phyloP scores from a whole-genome alignment of 2,113 vertebrate genomes.

The Sphyrna mokarran region DNA sequence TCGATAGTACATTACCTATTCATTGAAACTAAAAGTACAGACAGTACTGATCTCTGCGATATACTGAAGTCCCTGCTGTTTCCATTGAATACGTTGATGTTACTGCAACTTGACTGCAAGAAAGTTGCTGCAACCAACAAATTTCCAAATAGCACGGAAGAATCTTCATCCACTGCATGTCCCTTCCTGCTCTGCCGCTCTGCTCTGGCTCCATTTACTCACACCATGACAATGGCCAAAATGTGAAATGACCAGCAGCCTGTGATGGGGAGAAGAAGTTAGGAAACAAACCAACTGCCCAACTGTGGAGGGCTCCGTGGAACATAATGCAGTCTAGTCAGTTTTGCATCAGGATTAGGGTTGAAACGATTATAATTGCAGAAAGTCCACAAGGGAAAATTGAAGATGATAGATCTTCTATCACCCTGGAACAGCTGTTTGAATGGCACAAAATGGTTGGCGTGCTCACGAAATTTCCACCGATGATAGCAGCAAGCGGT shows the following conservation, averaged over 20 bases:
- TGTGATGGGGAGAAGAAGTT: neutral
- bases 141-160: neutral
- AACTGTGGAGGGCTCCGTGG: neutral
- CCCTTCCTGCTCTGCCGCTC: too few species aligned
- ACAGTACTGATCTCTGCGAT: neutral
- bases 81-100: neutral
- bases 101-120: neutral
- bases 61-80: neutral
- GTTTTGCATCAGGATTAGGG: neutral
- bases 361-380: neutral
- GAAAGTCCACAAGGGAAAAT: neutral
- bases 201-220: neutral
- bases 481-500: neutral
- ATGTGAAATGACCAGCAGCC: neutral
- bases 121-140: neutral
- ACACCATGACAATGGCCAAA: neutral
- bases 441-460: neutral
- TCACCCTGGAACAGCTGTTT: neutral
- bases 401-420: neutral
- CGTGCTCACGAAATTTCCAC: neutral
- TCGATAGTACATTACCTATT: neutral
- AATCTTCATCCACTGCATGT: neutral
- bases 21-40: neutral
- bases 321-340: neutral
- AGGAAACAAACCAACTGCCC: neutral